Base-by-base conservation (phyloP, 53 echinoderm and acorn worm genomes). In the Paracentrotus lividus region DNA sequence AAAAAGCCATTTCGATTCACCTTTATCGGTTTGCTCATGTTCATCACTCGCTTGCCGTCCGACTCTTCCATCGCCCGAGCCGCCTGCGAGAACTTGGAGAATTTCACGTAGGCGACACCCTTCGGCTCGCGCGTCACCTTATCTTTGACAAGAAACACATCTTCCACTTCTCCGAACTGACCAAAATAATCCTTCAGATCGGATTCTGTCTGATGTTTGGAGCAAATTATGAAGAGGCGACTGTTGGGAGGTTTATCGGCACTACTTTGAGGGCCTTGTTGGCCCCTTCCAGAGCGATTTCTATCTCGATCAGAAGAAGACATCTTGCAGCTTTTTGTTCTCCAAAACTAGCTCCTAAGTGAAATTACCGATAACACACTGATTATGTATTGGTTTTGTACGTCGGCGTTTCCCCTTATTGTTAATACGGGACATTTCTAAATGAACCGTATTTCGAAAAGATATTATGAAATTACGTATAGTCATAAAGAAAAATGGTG, bases 81-180 rank as follows among this genome's bases (percentile, higher is more conserved):
- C 0, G 98, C 98, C 88, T 97, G 93, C 0, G 98, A 98, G 21
- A 96, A 96, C 87, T 98, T 98, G 61, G 97, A 47, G 78, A 94
- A 98, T 58, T 98, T 98, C 77, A 98, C 95, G 77, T 98, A 98
- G 0, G 96, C 96, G 33, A 98, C 98, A 21, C 98, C 98, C 77
- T 97, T 97, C 61, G 95, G 97, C 95, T 98, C 96, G 81, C 96
- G 95, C 45, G 98, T 96, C 3, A 93, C 86, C 91, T 93, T 97
- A 95, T 98, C 97, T 72, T 95, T 96, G 32, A 98, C 98, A 20
- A 96, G 94, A 94, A 95, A 98, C 42, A 98, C 96, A 87, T 98
- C 97, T 93, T 98, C 98, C 27, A 98, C 94, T 23, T 94, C 93
- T 60, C 95, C 96, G 43, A 94, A 98, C 40, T 95, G 96, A 29